phyloP scores from a whole-genome alignment of 2,113 vertebrate species.

The Nyctibius bracteatus region DNA sequence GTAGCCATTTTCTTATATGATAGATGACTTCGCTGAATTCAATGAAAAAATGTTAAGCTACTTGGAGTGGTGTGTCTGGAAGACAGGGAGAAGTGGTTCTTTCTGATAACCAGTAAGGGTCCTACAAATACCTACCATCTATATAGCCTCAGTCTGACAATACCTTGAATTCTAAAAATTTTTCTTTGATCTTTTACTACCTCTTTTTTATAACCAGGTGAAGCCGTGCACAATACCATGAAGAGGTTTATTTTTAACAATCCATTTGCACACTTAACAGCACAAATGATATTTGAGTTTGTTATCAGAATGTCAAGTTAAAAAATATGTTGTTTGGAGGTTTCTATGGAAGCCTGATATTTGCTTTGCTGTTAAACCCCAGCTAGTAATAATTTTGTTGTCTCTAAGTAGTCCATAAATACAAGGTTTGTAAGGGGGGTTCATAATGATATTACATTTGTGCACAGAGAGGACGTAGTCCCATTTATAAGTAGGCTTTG shows the following conservation, averaged over 20 bases:
- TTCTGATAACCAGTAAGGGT: not conserved
- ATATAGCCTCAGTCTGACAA: not conserved
- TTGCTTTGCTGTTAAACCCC: conserved; percentile 5
- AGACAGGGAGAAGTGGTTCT: not conserved
- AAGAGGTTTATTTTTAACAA: not conserved
- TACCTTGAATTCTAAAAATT: not conserved
- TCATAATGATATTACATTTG: not conserved
- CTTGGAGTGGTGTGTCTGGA: not conserved
- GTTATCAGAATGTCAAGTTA: not conserved
- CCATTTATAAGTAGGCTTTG: not conserved
- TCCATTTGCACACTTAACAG: not conserved
- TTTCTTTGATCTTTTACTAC: not conserved
- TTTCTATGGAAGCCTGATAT: not conserved
- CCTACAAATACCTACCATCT: not conserved
- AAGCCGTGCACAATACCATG: not conserved
- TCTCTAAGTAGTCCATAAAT: not conserved
- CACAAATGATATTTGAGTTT: not conserved
- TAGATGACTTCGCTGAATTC: not conserved
- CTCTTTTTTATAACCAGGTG: not conserved
- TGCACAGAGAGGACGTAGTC: not conserved
- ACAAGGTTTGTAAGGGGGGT: not conserved
- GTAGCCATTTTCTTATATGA: not conserved
- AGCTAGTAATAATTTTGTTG: not conserved
- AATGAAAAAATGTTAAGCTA: not conserved
- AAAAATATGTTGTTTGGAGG: not conserved